These are phyloP conservation scores for Aspidiotus rigidus DNA, from an alignment of 2,888 invertebrate genomes.

Conservation along the genomic window DNA sequence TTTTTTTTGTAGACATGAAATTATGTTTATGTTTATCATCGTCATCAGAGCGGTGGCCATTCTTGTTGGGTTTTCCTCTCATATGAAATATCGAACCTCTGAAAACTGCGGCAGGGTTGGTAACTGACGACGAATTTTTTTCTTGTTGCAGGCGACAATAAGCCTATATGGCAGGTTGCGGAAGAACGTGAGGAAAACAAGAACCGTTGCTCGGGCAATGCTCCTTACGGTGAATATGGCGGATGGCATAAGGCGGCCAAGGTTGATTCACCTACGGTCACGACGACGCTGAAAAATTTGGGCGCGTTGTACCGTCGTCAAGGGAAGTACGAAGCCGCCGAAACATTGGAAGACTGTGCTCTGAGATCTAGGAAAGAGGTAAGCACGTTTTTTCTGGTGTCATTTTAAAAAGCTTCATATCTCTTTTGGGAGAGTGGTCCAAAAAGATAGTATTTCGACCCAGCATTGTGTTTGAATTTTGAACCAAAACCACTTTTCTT, in stretches of 20 bases:
- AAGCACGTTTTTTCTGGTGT: slow-evolving; percentile 37
- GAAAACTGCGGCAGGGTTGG: slow-evolving; percentile 27
- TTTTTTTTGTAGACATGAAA: not conserved
- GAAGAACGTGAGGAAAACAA: slow-evolving; percentile 98
- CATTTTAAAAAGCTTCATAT: too few relatives aligned
- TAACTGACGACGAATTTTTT: slow-evolving; percentile 21
- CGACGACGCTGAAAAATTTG: slow-evolving; percentile 95
- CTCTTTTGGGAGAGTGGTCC: too few relatives aligned
- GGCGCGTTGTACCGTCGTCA: slow-evolving; percentile 96
- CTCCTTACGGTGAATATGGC: slow-evolving; percentile 67
- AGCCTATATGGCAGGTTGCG: slow-evolving; percentile 96
- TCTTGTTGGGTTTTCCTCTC: not conserved
- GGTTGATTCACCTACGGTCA: slow-evolving; percentile 93
- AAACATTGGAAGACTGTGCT: slow-evolving; percentile 97
- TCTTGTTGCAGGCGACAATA: slow-evolving; percentile 65
- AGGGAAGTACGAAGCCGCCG: slow-evolving; percentile 96
- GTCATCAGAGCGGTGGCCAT: not conserved
- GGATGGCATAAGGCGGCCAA: slow-evolving; percentile 98
- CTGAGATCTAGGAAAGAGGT: slow-evolving; percentile 92
- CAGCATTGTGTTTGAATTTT: too few relatives aligned
- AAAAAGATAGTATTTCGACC: too few relatives aligned
- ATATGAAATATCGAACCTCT: slow-evolving; percentile 14
- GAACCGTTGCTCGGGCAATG: slow-evolving; percentile 73
- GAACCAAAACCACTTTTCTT: too few relatives aligned
- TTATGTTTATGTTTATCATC: not conserved